These are phyloP conservation scores for Etheostoma nigrum DNA, from an alignment of 2,797 vertebrate genomes.

Conservation along the genomic window DNA sequence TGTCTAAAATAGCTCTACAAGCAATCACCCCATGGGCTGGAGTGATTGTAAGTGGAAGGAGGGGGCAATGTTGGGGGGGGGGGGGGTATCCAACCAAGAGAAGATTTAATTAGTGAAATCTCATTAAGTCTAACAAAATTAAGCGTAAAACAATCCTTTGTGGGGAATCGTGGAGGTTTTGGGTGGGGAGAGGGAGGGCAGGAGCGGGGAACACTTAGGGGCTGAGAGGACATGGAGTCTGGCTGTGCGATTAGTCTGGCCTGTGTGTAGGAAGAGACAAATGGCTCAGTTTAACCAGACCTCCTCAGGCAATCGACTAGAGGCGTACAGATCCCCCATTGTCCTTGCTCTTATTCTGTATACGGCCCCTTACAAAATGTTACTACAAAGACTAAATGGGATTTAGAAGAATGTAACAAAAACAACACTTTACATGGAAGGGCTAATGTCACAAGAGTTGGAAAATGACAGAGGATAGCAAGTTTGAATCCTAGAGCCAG, in stretches of 20 bases:
- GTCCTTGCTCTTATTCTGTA: slow-evolving; percentile 20
- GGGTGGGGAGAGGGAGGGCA: slow-evolving; percentile 46
- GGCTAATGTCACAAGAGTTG: slow-evolving; percentile 1
- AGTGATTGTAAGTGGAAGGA: slow-evolving; percentile 77
- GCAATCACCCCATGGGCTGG: slow-evolving; percentile 88
- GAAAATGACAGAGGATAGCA: background rate
- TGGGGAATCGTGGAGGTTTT: slow-evolving; percentile 85
- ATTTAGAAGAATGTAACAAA: slow-evolving; percentile 24
- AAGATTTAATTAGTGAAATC: slow-evolving; percentile 99
- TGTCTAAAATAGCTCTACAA: slow-evolving; percentile 86
- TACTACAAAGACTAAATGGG: slow-evolving; percentile 15
- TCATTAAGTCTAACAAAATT: slow-evolving; percentile 99
- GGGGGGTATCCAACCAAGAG: slow-evolving; percentile 89
- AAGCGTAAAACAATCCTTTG: slow-evolving; percentile 97
- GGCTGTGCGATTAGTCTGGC: slow-evolving; percentile 62
- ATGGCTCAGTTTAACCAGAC: slow-evolving; percentile 71
- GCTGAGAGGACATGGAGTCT: slow-evolving; percentile 60
- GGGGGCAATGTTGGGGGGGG: slow-evolving; percentile 82
- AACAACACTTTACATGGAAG: slow-evolving; percentile 3
- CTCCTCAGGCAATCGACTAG: slow-evolving; percentile 71
- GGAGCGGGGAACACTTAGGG: slow-evolving; percentile 45
- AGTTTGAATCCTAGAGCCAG: background rate
- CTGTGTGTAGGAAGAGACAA: slow-evolving; percentile 60
- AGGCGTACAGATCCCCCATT: slow-evolving; percentile 58
- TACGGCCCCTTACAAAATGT: background rate